Percentiles rank a stretch among this genome's conserved stretches.
Evolutionary conservation across 1,140 invertebrate species (phyloP).

Genomic region (Trichonephila clavipes): DNA sequence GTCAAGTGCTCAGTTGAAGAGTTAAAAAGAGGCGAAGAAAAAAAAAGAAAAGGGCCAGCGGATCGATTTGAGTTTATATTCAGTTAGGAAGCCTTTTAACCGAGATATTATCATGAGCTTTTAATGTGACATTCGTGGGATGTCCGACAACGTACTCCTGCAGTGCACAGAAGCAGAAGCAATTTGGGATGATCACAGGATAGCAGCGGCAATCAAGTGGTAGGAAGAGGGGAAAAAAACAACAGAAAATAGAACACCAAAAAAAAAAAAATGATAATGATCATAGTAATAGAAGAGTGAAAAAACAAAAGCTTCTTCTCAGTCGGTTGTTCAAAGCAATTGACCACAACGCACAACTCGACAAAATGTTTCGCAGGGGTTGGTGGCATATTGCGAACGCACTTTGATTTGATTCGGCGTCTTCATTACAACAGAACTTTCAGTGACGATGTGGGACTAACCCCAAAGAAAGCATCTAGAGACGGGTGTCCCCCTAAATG

Average conservation of each 20-base stretch:
- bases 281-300: constrained; percentile 44
- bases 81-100: constrained; percentile 46
- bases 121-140: constrained; percentile 52
- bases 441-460: too few species aligned
- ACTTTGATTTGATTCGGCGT: too few species aligned
- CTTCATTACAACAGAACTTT: too few species aligned
- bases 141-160: constrained; percentile 12
- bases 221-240: neutral
- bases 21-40: constrained; percentile 1
- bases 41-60: constrained; percentile 3
- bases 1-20: constrained; percentile 41
- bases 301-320: constrained; percentile 30
- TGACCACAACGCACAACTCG: constrained; percentile 54
- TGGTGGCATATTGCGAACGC: neutral
- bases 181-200: constrained; percentile 31
- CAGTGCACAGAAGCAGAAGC: constrained; percentile 37
- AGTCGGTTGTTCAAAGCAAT: constrained; percentile 49
- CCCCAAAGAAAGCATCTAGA: too few species aligned
- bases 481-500: too few species aligned
- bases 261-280: constrained; percentile 32
- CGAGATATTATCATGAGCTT: constrained; percentile 43
- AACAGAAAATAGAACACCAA: neutral
- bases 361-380: constrained; percentile 20
- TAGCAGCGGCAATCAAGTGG: constrained; percentile 12
- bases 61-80: constrained; percentile 38